These are phyloP conservation scores for Hemicordylus capensis DNA, from an alignment of 2,113 vertebrate species.

Conservation along the genomic window DNA sequence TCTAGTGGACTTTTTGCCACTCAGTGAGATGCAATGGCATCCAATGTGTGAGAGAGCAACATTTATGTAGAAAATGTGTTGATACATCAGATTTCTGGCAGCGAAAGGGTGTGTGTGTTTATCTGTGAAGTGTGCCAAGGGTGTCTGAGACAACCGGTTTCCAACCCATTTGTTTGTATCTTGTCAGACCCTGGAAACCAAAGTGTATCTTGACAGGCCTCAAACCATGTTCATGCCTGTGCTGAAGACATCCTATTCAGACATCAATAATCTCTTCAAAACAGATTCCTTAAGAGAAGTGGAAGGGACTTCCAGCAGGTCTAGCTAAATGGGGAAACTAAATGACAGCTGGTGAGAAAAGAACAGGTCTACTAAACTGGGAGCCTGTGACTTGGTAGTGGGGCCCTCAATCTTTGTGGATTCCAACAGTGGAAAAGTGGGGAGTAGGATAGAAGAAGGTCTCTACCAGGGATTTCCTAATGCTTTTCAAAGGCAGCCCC, in stretches of 20 bases:
- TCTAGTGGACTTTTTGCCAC: not conserved
- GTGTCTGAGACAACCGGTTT: slow-evolving; percentile 18
- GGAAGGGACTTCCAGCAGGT: not conserved
- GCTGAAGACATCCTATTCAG: not conserved
- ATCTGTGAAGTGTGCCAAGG: not conserved
- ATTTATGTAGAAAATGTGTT: not conserved
- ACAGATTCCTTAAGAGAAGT: slow-evolving; percentile 1
- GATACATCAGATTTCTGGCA: not conserved
- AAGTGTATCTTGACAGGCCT: slow-evolving; percentile 18
- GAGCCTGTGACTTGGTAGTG: not conserved
- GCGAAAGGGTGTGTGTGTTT: not conserved
- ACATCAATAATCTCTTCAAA: slow-evolving; percentile 21
- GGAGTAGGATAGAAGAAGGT: too few species aligned
- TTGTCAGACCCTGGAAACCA: slow-evolving; percentile 12
- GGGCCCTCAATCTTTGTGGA: not conserved
- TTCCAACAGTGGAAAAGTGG: too few species aligned
- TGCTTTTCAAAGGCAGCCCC: too few species aligned
- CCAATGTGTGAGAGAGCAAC: not conserved
- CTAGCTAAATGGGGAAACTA: not conserved
- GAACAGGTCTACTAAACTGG: not conserved
- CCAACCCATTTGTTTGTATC: slow-evolving; percentile 28
- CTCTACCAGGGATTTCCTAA: too few species aligned
- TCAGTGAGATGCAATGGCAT: not conserved
- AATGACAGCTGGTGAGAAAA: not conserved
- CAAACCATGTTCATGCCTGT: not conserved